Evolutionary conservation across 2,888 invertebrate genomes (phyloP), one percentile per base, ranked within the genome.

Genomic region (Eupithecia abbreviata): DNA sequence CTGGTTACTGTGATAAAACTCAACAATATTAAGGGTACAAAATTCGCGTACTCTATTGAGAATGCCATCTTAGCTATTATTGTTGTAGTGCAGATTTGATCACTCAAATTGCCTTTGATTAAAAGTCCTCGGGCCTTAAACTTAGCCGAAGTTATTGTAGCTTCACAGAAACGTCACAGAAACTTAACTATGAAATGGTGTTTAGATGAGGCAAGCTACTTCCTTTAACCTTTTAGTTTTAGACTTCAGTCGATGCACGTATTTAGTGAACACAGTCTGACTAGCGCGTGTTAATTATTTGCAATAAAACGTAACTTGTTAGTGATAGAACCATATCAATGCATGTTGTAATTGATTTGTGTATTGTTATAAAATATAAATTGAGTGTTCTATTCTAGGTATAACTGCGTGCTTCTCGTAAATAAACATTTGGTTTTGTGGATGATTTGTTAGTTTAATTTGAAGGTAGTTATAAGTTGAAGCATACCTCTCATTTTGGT

Each of bases 21-120:
- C 76, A 76, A 75, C 76, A 58, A 77, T 77, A 66, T 62, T 71
- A 71, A 74, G 74, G 78, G 79, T 79, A 79, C 79, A 79, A 79
- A 79, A 72, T 73, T 72, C 71, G 67, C 62, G 66, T 74, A 74
- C 69, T 71, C 74, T 18, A 41, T 74, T 70, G 74, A 73, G 82
- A 81, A 81, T 82, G 82, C 77, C 80, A 80, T 79, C 78, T 43
- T 78, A 78, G 78, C 72, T 73, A 70, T 77, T 82, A 77, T 75
- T 74, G 81, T 76, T 72, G 68, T 77, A 72, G 71, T 75, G 71
- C 73, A 76, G 82, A 78, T 82, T 82, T 82, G 80, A 81, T 82
- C 81, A 81, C 82, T 81, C 73, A 81, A 80, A 75, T 73, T 75
- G 4, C 4, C 15, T 62, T 65, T 62, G 67, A 71, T 43, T 45